Evolutionary conservation across 2,797 vertebrate genomes (phyloP).

Genomic region (Malacoraja senta): DNA sequence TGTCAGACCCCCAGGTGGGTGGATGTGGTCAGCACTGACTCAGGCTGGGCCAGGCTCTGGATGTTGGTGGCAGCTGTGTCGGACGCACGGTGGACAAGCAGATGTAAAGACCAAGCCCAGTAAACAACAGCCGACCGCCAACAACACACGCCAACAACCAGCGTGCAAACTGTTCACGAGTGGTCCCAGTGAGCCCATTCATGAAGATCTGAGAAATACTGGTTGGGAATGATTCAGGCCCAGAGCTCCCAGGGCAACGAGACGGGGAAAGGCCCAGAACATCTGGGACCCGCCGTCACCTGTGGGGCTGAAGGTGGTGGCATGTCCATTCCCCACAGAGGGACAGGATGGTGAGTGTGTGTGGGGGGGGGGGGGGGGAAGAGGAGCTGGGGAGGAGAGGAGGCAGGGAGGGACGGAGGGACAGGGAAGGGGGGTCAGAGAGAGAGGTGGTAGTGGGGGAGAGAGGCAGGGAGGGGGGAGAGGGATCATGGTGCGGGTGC

Average conservation of each 20-base stretch:
- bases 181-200: not conserved
- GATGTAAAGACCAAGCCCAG: not conserved
- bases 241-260: too few species aligned
- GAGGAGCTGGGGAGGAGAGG: too few species aligned
- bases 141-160: not conserved
- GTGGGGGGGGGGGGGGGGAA: too few species aligned
- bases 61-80: not conserved
- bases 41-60: too few species aligned
- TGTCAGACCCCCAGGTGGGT: not conserved
- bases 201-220: not conserved
- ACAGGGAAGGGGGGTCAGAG: not conserved
- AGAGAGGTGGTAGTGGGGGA: not conserved
- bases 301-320: too few species aligned
- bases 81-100: not conserved
- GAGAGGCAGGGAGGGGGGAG: not conserved
- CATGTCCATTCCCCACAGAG: too few species aligned
- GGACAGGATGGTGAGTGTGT: too few species aligned
- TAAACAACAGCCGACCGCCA: not conserved
- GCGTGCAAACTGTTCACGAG: not conserved
- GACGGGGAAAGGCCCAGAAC: not conserved
- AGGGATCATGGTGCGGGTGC: not conserved
- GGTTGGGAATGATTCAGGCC: not conserved
- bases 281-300: not conserved
- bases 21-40: not conserved
- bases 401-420: not conserved